phyloP scores from a whole-genome alignment of 2,113 vertebrate species.

The Pyxicephalus adspersus region DNA sequence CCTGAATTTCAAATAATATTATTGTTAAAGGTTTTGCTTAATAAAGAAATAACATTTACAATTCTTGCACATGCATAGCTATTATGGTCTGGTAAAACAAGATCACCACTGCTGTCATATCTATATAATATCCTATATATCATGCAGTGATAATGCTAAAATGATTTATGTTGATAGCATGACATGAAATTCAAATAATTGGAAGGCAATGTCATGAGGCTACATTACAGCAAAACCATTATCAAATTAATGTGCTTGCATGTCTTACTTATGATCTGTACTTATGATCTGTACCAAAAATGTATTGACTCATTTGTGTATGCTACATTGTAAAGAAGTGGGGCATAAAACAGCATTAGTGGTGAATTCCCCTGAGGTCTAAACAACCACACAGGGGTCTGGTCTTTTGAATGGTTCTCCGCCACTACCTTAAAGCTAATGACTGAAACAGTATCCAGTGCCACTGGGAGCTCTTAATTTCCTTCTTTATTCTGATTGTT shows the following conservation, averaged over 20 bases:
- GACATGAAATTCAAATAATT: constrained; percentile 14
- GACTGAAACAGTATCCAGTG: constrained; percentile 76
- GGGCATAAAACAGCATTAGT: constrained; percentile 74
- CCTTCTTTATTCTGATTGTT: constrained; percentile 72
- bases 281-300: constrained; percentile 51
- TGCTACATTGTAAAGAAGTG: constrained; percentile 74
- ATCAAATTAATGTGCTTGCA: constrained; percentile 27
- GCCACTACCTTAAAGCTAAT: constrained; percentile 71
- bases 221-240: constrained; percentile 27
- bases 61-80: background rate
- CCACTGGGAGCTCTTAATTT: constrained; percentile 83
- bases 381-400: constrained; percentile 66
- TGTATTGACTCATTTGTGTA: constrained; percentile 68
- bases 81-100: background rate
- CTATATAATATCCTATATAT: background rate
- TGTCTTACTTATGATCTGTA: constrained; percentile 23
- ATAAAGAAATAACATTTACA: background rate
- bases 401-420: constrained; percentile 75
- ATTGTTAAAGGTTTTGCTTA: background rate
- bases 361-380: constrained; percentile 71
- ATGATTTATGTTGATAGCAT: constrained; percentile 2
- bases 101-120: too few relatives aligned
- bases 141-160: background rate
- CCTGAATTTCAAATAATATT: too few relatives aligned
- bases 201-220: constrained; percentile 1